Base-by-base conservation (phyloP, 2,113 vertebrate species). In the Lagopus leucura region DNA sequence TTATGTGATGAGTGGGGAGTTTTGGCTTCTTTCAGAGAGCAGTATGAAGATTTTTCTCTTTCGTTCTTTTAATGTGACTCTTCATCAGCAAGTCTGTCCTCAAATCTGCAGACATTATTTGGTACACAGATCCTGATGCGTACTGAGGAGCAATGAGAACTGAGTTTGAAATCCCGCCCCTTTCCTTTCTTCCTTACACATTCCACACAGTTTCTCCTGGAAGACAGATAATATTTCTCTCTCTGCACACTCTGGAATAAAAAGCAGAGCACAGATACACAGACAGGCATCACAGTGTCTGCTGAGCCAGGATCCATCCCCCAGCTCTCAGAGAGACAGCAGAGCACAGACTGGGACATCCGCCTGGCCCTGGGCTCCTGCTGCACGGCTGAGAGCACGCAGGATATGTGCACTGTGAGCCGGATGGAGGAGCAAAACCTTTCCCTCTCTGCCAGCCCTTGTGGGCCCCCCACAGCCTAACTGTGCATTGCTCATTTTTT, bases 321-420 rank as follows among this genome's bases (percentile, higher is more conserved):
- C n/a, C 60, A 83, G 36, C 60, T 14, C 30, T 28, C 0, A 1
- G 30, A 4, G 13, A 3, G 32, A 32, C 4, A 25, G 66, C 45
- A 70, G n/a, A 70, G 11, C 47, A 70, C 7, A 19, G 34, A 42
- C 42, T 45, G 40, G 19, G 28, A 32, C 40, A 65, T 21, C 32
- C 2, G 20, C 15, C 32, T 24, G 5, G 45, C 43, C 22, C 32
- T 34, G 43, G 45, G 32, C 24, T 34, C 45, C 45, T 48, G 66
- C 45, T 48, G 42, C 32, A 25, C 15, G 24, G 32, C 66, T 34
- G 32, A 48, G 66, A 25, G 45, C n/a, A n/a, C n/a, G 27, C 80
- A 55, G 73, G 28, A 5, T 25, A 7, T 7, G 22, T 2, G 36
- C 54, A 61, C 3, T 80, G 50, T 0, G 0, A 69, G 63, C 64